Evolutionary conservation across 2,797 vertebrate genomes (phyloP), one percentile per base, ranked within the genome.

Genomic region (Nyctibius grandis): DNA sequence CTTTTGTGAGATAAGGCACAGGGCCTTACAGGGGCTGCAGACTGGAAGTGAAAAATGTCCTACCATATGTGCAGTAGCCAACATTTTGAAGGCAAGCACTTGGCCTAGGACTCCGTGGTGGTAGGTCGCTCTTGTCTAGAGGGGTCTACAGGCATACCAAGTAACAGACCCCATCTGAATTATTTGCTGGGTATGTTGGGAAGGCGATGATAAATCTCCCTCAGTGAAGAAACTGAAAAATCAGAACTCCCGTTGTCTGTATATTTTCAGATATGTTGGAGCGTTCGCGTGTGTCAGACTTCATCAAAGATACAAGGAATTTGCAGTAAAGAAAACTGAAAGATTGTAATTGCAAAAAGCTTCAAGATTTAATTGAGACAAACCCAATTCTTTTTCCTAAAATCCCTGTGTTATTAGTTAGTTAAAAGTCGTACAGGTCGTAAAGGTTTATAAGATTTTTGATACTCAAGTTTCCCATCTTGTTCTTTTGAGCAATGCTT

Each of bases 221-320:
- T 5, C 15, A 44, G 28, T 21, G 17, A 92, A 74, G 33, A 83
- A 73, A 44, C 0, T 25, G 56, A 70, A 54, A 84, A 63, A 29
- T 26, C 0, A 0, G 9, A 67, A n/a, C 33, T 73, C 4, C 3
- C 1, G 0, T 67, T 61, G 5, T 73, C 36, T 67, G 5, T 59
- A 2, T 80, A 13, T 90, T 77, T 83, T 86, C 19, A 53, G 1
- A 33, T 33, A 28, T 5, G 4, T 45, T 63, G 8, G 9, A 63
- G 14, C 53, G 31, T 56, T 85, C 44, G 15, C 10, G 0, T 51
- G 12, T 45, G 7, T 80, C 53, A 38, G 56, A 36, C 40, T 76
- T 54, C 59, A 23, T 64, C 25, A 60, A 44, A 60, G 18, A 29
- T 36, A 22, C 6, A 4, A 40, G 13, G 15, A 47, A 36, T 84